Evolutionary conservation across 2,113 vertebrate genomes (phyloP).

Genomic region (Neodon shergylaensis): DNA sequence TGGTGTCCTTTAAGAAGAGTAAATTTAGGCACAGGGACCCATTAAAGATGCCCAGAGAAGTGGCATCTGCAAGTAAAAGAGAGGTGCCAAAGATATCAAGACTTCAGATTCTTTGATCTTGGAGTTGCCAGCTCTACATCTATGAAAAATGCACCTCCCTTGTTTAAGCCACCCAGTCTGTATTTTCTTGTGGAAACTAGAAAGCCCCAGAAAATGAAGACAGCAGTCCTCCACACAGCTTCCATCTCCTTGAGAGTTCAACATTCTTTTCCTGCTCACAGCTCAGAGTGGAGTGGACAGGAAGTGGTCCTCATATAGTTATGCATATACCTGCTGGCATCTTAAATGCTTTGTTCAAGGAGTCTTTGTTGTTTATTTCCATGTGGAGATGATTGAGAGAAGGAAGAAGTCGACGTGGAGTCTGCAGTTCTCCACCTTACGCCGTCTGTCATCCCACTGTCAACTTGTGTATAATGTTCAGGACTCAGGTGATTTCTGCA

Average conservation of each 20-base stretch:
- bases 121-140: neutral
- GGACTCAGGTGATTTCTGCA: neutral
- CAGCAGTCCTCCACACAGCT: neutral
- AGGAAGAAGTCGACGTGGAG: neutral
- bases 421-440: neutral
- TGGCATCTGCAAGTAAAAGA: neutral
- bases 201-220: neutral
- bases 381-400: neutral
- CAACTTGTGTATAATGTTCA: neutral
- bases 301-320: neutral
- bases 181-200: neutral
- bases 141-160: neutral
- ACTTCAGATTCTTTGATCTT: too few species aligned
- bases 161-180: neutral
- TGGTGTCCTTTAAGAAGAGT: neutral
- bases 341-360: conserved; percentile 30
- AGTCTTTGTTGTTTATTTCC: neutral
- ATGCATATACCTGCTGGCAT: neutral
- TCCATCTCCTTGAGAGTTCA: neutral
- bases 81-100: neutral
- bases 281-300: neutral
- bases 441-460: neutral
- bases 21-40: neutral
- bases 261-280: neutral
- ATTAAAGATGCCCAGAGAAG: neutral